Conservation (phyloP, 2,888 invertebrate genomes). For the Thecophora atra region DNA sequence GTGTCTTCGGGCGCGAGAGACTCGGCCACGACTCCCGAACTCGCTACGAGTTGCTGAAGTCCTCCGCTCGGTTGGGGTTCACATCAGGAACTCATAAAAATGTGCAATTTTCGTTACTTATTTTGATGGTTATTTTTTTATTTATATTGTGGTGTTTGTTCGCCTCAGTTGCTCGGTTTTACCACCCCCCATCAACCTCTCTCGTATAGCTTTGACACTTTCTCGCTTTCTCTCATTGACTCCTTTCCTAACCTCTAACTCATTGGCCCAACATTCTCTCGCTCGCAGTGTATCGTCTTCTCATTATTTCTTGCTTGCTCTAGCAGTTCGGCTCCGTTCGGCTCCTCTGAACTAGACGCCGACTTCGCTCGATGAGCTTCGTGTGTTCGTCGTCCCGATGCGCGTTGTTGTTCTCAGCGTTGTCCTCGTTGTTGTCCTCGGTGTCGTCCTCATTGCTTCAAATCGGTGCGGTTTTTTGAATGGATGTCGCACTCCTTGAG, state of each 20-base stretch:
- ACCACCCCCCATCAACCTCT: no score
- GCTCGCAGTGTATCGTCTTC: constrained; percentile 44
- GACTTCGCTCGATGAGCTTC: constrained; percentile 58
- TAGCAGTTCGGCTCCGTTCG: constrained; percentile 38
- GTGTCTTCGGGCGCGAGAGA: background rate
- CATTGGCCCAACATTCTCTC: no score
- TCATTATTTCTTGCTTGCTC: background rate
- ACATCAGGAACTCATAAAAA: background rate
- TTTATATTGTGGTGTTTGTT: background rate
- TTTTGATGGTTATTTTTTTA: background rate
- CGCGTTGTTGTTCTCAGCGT: constrained; percentile 37
- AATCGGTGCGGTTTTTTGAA: constrained; percentile 33
- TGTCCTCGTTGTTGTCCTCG: background rate
- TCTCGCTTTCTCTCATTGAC: constrained; percentile 25
- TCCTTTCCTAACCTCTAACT: no score
- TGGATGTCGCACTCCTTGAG: constrained; percentile 30
- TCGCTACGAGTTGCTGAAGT: background rate
- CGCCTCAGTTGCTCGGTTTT: background rate
- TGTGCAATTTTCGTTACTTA: background rate
- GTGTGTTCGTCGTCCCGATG: constrained; percentile 61
- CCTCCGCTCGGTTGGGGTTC: background rate
- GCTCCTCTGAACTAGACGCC: constrained; percentile 54
- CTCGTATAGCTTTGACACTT: background rate
- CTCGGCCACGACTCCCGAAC: background rate
- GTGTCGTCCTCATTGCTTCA: no score